Percentiles rank a stretch among this genome's conserved stretches.
These are phyloP conservation scores for Macropus fuliginosus DNA, from an alignment of 2,797 vertebrate genomes.

Conservation along the genomic window DNA sequence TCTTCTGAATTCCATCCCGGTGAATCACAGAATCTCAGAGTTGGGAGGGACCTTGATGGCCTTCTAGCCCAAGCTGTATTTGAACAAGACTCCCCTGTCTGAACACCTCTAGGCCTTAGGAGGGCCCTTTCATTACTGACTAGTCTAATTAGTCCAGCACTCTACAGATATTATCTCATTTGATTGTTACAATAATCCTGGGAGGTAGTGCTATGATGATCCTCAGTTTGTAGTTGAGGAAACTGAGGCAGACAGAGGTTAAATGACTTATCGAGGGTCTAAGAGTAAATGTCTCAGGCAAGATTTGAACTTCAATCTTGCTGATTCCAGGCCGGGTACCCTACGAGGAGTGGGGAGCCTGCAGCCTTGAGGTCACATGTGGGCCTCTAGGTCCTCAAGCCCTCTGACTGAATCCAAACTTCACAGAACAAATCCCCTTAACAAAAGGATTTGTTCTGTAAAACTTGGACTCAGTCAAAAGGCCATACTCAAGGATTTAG, in stretches of 20 bases:
- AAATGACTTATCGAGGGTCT: not conserved
- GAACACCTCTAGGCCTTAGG: not conserved
- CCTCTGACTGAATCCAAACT: too few species aligned
- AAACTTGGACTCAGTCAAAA: too few species aligned
- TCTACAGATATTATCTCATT: not conserved
- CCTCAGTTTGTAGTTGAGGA: not conserved
- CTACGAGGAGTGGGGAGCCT: not conserved
- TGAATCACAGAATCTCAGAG: not conserved
- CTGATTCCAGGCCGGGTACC: not conserved
- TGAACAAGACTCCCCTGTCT: not conserved
- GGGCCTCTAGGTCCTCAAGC: too few species aligned
- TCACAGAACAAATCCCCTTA: too few species aligned
- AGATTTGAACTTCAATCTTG: not conserved
- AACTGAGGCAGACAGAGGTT: not conserved
- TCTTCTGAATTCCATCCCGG: not conserved
- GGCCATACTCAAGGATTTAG: too few species aligned
- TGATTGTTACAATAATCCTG: not conserved
- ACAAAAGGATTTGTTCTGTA: too few species aligned
- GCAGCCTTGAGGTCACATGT: too few species aligned
- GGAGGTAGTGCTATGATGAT: not conserved
- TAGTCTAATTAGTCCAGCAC: not conserved
- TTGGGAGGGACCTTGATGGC: not conserved
- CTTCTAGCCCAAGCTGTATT: not conserved
- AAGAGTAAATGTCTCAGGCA: not conserved
- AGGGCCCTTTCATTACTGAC: not conserved